Evolutionary conservation across 2,797 vertebrate genomes (phyloP).

Genomic region (Tragelaphus eurycerus): DNA sequence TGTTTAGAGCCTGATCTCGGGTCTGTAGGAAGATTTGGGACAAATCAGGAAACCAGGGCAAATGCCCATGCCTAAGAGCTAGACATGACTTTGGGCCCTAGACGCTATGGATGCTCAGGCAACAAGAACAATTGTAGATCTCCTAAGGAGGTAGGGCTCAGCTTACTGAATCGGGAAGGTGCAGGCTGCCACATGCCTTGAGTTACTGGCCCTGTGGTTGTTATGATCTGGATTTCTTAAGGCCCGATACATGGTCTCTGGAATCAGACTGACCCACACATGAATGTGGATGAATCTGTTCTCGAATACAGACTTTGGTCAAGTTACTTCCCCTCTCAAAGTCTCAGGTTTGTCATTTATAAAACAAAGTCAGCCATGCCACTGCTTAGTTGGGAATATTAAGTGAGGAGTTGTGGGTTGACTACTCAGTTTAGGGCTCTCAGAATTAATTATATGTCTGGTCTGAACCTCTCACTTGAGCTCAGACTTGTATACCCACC

Average conservation of each 20-base stretch:
- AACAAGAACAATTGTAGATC: not conserved
- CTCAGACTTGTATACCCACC: not conserved
- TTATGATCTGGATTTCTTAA: not conserved
- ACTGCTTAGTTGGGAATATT: not conserved
- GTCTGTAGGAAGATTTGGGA: not conserved
- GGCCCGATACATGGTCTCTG: not conserved
- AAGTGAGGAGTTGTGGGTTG: not conserved
- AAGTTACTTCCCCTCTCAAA: not conserved
- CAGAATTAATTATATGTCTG: not conserved
- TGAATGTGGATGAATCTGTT: not conserved
- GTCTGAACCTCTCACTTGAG: not conserved
- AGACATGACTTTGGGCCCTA: not conserved
- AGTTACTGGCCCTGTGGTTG: not conserved
- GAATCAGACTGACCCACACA: not conserved
- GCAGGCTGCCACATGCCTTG: not conserved
- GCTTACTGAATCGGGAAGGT: not conserved
- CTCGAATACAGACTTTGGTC: not conserved
- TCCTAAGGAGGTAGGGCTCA: not conserved
- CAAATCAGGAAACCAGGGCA: not conserved
- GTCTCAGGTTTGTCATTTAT: not conserved
- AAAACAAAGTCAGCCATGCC: not conserved
- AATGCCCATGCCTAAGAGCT: not conserved
- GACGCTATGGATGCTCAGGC: not conserved
- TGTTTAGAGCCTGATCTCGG: not conserved
- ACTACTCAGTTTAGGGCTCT: not conserved